These are phyloP conservation scores for Electrona antarctica DNA, from an alignment of 2,113 vertebrate species.

Conservation along the genomic window DNA sequence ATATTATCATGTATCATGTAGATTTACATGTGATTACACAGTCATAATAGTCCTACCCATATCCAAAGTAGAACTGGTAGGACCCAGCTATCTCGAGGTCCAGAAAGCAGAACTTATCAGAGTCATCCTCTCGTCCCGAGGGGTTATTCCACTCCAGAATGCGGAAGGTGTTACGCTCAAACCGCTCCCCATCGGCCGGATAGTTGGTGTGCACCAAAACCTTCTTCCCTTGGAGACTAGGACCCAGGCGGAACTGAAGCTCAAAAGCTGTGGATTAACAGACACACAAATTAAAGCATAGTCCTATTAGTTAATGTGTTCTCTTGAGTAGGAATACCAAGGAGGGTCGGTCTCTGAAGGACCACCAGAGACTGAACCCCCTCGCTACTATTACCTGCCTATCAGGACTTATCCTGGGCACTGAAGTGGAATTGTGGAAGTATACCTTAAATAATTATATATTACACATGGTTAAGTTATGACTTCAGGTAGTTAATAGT, in stretches of 20 bases:
- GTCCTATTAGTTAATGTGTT: no score
- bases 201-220: slow-evolving; percentile 69
- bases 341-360: no score
- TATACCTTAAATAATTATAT: no score
- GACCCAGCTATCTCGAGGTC: slow-evolving; percentile 64
- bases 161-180: slow-evolving; percentile 44
- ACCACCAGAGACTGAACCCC: no score
- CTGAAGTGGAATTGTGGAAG: no score
- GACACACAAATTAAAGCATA: background rate
- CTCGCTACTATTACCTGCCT: no score
- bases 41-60: slow-evolving; percentile 49
- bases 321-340: no score
- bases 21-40: background rate
- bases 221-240: slow-evolving; percentile 66
- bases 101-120: slow-evolving; percentile 70
- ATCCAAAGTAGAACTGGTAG: slow-evolving; percentile 71
- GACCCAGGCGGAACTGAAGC: slow-evolving; percentile 72
- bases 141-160: slow-evolving; percentile 63
- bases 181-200: slow-evolving; percentile 46
- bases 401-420: no score
- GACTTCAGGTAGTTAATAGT: no score
- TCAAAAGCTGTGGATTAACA: slow-evolving; percentile 60
- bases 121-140: slow-evolving; percentile 68
- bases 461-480: no score
- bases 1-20: no score